A percentile compares a stretch with the other conserved stretches of the same genome.
phyloP scores from a whole-genome alignment of 2,113 vertebrate species.

The Vulpes lagopus region DNA sequence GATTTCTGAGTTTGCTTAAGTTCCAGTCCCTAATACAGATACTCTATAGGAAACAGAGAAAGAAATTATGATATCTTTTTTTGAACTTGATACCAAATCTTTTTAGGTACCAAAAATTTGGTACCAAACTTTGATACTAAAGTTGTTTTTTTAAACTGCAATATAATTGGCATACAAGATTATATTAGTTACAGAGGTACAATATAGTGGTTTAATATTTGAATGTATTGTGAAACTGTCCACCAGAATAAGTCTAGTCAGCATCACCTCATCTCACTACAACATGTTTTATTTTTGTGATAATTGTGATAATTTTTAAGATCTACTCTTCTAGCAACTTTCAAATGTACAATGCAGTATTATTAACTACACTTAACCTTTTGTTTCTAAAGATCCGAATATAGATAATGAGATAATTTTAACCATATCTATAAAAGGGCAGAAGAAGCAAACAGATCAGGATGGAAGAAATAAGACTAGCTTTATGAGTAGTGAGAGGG shows the following conservation, averaged over 20 bases:
- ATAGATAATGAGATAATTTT: neutral
- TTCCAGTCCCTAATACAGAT: neutral
- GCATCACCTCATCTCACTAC: neutral
- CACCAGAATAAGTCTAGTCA: neutral
- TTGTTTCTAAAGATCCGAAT: neutral
- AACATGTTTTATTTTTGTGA: neutral
- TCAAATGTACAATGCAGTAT: neutral
- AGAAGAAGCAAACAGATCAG: neutral
- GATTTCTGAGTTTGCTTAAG: constrained; percentile 2
- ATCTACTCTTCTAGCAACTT: neutral
- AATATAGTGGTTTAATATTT: neutral
- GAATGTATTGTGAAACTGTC: neutral
- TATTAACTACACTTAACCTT: neutral
- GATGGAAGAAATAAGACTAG: neutral
- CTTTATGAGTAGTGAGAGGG: neutral
- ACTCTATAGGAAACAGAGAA: neutral
- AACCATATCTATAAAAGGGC: neutral
- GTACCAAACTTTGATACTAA: neutral
- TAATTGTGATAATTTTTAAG: neutral
- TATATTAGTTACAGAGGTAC: neutral
- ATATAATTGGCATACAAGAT: neutral
- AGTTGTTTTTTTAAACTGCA: neutral
- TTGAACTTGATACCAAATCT: neutral
- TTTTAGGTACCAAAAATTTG: neutral
- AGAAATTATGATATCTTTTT: neutral